Percentiles rank a stretch among this genome's conserved stretches.
Evolutionary conservation across 92 coral and sea anemone species (phyloP).

Genomic region (Micromussa lordhowensis): DNA sequence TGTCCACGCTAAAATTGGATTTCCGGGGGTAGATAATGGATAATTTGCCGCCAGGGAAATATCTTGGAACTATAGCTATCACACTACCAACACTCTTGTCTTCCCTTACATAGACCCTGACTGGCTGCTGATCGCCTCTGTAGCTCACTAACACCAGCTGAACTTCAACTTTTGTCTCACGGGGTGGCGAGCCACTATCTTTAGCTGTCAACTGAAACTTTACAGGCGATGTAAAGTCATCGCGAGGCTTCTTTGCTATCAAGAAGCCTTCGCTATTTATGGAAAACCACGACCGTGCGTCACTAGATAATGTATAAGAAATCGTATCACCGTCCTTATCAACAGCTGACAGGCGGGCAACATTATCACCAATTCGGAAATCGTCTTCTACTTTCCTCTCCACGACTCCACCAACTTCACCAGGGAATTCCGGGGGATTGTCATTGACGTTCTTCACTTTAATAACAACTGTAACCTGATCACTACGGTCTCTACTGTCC

Average conservation of each 20-base stretch:
- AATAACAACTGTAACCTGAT: conserved; percentile 79
- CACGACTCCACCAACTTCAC: conserved; percentile 67
- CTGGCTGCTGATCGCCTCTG: conserved; percentile 92
- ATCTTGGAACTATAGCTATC: conserved; percentile 80
- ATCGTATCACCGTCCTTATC: conserved; percentile 79
- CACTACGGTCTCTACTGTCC: conserved; percentile 86
- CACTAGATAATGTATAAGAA: conserved; percentile 56
- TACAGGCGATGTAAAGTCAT: conserved; percentile 64
- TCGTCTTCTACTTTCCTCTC: conserved; percentile 87
- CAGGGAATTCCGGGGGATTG: conserved; percentile 83
- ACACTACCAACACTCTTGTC: conserved; percentile 71
- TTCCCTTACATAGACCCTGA: conserved; percentile 85
- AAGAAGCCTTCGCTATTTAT: conserved; percentile 74
- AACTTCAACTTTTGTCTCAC: conserved; percentile 59
- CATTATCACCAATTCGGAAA: conserved; percentile 73
- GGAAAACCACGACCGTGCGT: conserved; percentile 58
- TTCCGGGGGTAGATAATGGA: conserved; percentile 81
- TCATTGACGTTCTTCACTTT: conserved; percentile 86
- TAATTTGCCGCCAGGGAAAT: conserved; percentile 85
- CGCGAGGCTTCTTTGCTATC: conserved; percentile 71
- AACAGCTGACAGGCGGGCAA: conserved; percentile 77
- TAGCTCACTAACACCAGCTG: conserved; percentile 79
- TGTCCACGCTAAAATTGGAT: conserved; percentile 80
- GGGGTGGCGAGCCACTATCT: conserved; percentile 75
- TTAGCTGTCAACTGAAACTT: conserved; percentile 63